These are phyloP conservation scores for Equus przewalskii DNA, from an alignment of 2,113 vertebrate genomes.

Conservation along the genomic window DNA sequence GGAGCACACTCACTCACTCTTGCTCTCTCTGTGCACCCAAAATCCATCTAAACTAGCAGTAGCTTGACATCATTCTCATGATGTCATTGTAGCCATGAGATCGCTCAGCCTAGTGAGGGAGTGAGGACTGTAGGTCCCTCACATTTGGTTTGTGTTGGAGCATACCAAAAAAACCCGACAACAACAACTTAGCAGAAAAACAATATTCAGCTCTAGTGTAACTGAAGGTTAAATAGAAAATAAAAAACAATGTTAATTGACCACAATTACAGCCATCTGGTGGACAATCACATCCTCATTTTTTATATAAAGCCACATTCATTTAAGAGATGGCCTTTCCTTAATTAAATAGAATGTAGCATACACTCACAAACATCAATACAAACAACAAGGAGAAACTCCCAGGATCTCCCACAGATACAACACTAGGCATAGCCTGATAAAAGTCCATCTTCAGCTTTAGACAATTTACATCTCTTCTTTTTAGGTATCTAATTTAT, in stretches of 20 bases:
- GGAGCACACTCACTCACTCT: neutral
- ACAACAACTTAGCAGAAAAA: neutral
- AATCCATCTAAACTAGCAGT: slow-evolving; percentile 15
- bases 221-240: slow-evolving; percentile 34
- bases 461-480: neutral
- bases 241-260: neutral
- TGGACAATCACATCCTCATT: slow-evolving; percentile 6
- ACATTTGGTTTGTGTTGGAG: neutral
- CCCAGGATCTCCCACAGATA: neutral
- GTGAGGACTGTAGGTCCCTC: neutral
- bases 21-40: neutral
- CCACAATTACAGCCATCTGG: slow-evolving; percentile 13
- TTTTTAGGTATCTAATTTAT: neutral
- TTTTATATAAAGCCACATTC: neutral
- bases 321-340: neutral
- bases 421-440: neutral
- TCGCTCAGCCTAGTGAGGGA: neutral
- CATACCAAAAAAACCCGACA: fast-evolving
- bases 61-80: slow-evolving; percentile 13
- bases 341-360: neutral
- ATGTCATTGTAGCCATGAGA: neutral
- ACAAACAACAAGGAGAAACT: neutral
- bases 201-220: neutral
- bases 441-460: neutral
- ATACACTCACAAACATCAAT: neutral